Conservation (phyloP, 2,888 invertebrate species). For the Agonopterix arenella region DNA sequence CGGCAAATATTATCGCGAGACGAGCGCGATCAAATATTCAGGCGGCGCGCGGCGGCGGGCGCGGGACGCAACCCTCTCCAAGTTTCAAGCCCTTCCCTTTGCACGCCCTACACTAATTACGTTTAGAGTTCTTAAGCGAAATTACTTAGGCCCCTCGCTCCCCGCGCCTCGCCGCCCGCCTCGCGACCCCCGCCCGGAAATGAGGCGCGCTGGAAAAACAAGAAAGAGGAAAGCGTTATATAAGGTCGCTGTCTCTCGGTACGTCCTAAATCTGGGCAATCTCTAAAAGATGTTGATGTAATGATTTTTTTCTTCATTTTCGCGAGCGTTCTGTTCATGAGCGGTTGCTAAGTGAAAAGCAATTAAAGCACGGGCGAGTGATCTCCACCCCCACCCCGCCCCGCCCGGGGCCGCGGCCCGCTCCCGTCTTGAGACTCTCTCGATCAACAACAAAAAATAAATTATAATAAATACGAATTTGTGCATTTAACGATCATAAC, state of each 20-base stretch:
- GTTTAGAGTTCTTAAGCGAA: constrained; percentile 83
- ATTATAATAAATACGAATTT: constrained; percentile 43
- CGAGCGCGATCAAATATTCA: constrained; percentile 75
- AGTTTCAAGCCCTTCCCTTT: constrained; percentile 79
- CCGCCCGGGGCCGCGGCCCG: constrained; percentile 26
- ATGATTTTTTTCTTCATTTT: constrained; percentile 75
- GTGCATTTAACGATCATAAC: constrained; percentile 23
- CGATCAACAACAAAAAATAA: constrained; percentile 58
- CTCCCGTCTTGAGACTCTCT: constrained; percentile 39
- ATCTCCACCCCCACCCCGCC: constrained; percentile 49
- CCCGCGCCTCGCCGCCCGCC: constrained; percentile 51
- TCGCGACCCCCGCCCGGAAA: constrained; percentile 68
- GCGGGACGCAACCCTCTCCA: constrained; percentile 78
- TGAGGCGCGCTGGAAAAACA: constrained; percentile 75
- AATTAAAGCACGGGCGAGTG: constrained; percentile 78
- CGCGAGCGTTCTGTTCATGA: constrained; percentile 70
- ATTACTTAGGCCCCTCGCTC: constrained; percentile 80
- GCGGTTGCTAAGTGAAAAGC: constrained; percentile 77
- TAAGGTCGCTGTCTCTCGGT: constrained; percentile 66
- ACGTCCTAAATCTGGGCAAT: constrained; percentile 74
- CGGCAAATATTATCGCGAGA: constrained; percentile 75
- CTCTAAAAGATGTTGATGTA: constrained; percentile 75
- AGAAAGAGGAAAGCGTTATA: constrained; percentile 71
- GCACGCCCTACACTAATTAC: constrained; percentile 82
- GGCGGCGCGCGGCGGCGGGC: constrained; percentile 51